Percentiles rank a stretch among this genome's conserved stretches.
Evolutionary conservation across 2,113 vertebrate genomes (phyloP).

Genomic region (Chrysemys picta): DNA sequence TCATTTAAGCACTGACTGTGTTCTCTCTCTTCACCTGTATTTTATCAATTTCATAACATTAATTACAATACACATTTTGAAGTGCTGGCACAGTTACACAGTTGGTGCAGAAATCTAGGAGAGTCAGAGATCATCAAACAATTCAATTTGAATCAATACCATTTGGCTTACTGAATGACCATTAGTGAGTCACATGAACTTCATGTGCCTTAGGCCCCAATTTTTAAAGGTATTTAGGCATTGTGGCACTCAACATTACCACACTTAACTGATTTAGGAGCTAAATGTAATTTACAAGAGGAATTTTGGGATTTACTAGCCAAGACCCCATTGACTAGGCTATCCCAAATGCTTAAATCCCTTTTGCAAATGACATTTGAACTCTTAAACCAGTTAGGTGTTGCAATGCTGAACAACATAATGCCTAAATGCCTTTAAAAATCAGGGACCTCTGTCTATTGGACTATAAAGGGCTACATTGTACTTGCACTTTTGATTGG

Average conservation of each 20-base stretch:
- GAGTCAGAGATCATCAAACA: neutral
- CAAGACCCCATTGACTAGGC: no score
- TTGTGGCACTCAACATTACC: no score
- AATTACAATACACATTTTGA: neutral
- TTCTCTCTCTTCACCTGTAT: neutral
- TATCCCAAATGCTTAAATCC: no score
- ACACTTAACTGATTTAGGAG: no score
- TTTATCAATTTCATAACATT: neutral
- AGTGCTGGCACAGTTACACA: neutral
- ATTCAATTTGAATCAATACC: rapidly evolving
- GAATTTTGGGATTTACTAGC: no score
- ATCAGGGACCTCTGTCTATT: neutral
- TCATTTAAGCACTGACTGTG: neutral
- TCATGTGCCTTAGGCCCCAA: rapidly evolving
- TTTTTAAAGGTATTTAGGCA: no score
- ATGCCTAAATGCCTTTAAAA: neutral
- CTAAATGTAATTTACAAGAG: no score
- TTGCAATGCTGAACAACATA: no score
- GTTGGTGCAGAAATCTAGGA: neutral
- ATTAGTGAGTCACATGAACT: rapidly evolving
- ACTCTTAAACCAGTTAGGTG: no score
- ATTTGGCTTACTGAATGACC: rapidly evolving
- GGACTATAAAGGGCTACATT: neutral
- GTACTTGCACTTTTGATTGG: neutral
- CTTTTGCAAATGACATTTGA: no score